These are phyloP conservation scores for Mimas tiliae DNA, from an alignment of 2,888 invertebrate genomes.

Conservation along the genomic window DNA sequence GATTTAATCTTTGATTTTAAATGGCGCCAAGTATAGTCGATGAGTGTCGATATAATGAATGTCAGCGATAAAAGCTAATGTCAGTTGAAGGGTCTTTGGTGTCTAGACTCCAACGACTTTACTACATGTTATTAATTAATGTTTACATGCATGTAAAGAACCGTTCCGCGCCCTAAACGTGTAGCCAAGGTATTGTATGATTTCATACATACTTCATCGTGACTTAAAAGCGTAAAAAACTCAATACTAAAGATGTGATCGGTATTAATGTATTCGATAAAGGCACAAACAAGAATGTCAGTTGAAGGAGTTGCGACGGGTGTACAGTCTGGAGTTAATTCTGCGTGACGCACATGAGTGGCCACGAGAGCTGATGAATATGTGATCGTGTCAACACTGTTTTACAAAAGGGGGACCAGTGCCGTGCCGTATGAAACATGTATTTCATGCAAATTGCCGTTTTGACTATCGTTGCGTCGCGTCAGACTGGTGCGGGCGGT, in stretches of 20 bases:
- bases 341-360: slow-evolving; percentile 45
- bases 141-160: neutral
- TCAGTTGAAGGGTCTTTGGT: slow-evolving; percentile 38
- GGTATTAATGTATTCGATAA: slow-evolving; percentile 27
- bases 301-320: slow-evolving; percentile 38
- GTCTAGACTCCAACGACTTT: neutral
- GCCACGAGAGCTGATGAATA: slow-evolving; percentile 55
- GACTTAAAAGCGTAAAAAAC: neutral
- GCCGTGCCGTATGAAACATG: slow-evolving; percentile 40
- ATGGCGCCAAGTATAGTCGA: neutral
- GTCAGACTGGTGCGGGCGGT: slow-evolving; percentile 13
- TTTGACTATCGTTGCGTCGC: slow-evolving; percentile 30
- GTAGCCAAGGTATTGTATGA: too few species aligned
- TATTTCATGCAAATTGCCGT: slow-evolving; percentile 52
- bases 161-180: too few species aligned
- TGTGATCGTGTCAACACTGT: slow-evolving; percentile 54
- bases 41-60: neutral
- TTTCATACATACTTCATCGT: too few species aligned
- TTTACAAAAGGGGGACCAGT: slow-evolving; percentile 47
- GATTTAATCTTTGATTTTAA: slow-evolving; percentile 2
- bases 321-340: slow-evolving; percentile 45
- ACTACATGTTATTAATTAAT: neutral
- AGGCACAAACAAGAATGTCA: slow-evolving; percentile 36
- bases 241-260: neutral
- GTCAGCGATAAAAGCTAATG: slow-evolving; percentile 35